A percentile compares a stretch with the other conserved stretches of the same genome.
Evolutionary conservation across 2,113 vertebrate species (phyloP).

Genomic region (Prinia subflava): DNA sequence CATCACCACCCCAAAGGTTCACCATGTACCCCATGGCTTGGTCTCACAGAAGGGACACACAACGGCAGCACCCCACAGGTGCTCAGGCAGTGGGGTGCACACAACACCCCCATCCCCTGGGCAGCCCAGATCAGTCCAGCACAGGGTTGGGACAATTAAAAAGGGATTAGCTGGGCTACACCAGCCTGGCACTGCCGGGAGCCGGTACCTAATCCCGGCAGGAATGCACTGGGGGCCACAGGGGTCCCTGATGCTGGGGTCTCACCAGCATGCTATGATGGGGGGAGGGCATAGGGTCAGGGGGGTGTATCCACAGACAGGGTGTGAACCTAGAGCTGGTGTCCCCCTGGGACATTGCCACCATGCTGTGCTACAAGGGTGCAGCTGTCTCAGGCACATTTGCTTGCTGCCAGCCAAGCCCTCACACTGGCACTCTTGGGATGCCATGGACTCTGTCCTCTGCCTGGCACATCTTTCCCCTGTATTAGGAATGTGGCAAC

Average conservation of each 20-base stretch:
- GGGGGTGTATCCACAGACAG: not conserved
- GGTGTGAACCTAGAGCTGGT: not conserved
- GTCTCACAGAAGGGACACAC: not conserved
- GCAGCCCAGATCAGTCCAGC: not conserved
- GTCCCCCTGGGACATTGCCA: fast-evolving
- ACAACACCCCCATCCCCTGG: not conserved
- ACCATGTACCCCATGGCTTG: fast-evolving
- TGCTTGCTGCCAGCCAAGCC: not conserved
- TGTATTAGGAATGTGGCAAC: not conserved
- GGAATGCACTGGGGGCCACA: not conserved
- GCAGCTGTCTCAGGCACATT: not conserved
- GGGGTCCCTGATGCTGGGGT: not conserved
- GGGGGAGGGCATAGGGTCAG: not conserved
- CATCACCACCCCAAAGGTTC: not conserved
- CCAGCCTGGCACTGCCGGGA: not conserved
- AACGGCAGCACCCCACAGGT: fast-evolving
- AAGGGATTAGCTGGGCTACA: constrained; percentile 13
- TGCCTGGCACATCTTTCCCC: not conserved
- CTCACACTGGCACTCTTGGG: not conserved
- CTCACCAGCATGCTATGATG: not conserved
- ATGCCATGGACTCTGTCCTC: not conserved
- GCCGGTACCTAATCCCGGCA: not conserved
- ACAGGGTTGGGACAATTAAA: not conserved
- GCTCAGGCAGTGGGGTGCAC: not conserved
- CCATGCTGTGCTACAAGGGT: fast-evolving